Evolutionary conservation across 2,888 invertebrate species (phyloP), one percentile per base, ranked within the genome.

Genomic region (Philhelius pedissequus): DNA sequence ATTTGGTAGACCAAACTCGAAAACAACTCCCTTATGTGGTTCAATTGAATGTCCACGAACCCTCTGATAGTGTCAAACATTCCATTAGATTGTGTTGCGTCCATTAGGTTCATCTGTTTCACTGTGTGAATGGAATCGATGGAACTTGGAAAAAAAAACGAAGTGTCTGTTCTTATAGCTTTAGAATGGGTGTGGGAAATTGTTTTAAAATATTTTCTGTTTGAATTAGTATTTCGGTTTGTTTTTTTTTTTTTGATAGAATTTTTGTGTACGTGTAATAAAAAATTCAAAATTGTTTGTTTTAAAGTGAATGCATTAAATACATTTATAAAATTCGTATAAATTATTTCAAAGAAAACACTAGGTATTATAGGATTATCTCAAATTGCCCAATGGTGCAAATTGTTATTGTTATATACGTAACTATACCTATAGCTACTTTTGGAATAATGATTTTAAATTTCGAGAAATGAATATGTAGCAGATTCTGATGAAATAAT

Each of bases 1-100:
- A 64, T 84, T 79, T 52, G 83, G 79, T 84, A 75, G 70, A 84
- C 79, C 79, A 84, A 84, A 58, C 79, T 79, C 58, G 68, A 83
- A 6, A 40, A 75, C 64, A 64, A 60, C 60, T 79, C 75, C 83
- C 70, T 79, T 62, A 45, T 70, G 79, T 79, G 75, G 71, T 79
- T 60, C 79, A 84, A 76, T 79, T 76, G 84, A 79, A 84, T 79
- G 64, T 75, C 54, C 70, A 75, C 79, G 60, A 75, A 71, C 66
- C 79, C 79, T 71, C 79, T 79, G 75, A 71, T 76, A 75, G 70
- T 76, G 79, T 84, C 79, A 75, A 84, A 79, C 75, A 84, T 84
- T 79, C 84, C 79, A 84, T 80, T 79, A 76, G 84, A 60, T 79
- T 66, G 75, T 79, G 75, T 71, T 71, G 84, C 71, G 68, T 76